Evolutionary conservation across 2,113 vertebrate genomes (phyloP), one percentile per base, ranked within the genome.

Genomic region (Promerops cafer): DNA sequence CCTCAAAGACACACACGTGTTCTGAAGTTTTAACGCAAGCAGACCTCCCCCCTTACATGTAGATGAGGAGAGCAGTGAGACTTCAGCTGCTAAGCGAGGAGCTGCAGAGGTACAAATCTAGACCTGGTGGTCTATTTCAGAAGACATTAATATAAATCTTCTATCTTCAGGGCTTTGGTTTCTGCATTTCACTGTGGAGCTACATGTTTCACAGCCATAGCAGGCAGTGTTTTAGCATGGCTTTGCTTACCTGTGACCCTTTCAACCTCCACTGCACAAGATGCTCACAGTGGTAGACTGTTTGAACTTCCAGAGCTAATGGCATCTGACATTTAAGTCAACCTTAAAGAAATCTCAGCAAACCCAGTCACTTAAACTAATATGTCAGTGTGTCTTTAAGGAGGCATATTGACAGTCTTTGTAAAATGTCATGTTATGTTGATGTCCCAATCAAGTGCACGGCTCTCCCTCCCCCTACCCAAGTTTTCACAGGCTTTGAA

Each of bases 1-100:
- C 97, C 98, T 99, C 98, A 97, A 98, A 99, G 97, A 97, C 79
- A 91, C 78, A 89, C 69, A 24, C 60, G 11, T 17, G 65, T 75
- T 79, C 84, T 96, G 94, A 97, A 97, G 95, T 96, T 96, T 90
- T 74, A 95, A 94, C 84, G 53, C 93, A 94, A 96, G 94, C 90
- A 66, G 69, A 70, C 60, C 71, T 84, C 57, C 66, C 45, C 23
- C 22, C 61, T 88, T 82, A 70, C 66, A 89, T 72, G 96, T 95
- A 77, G 39, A 97, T 96, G 68, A 84, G 80, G 57, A 94, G 64
- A 93, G 74, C 14, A 12, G 54, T 59, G 84, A 68, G 90, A 74
- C 95, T 93, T 87, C 64, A 89, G 71, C 68, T 60, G 42, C 33
- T 95, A 28, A 94, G 93, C 44, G 79, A 91, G 97, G 97, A 89